Evolutionary conservation across 2,888 invertebrate genomes (phyloP), one percentile per base, ranked within the genome.

Genomic region (Ctenicera cuprea): DNA sequence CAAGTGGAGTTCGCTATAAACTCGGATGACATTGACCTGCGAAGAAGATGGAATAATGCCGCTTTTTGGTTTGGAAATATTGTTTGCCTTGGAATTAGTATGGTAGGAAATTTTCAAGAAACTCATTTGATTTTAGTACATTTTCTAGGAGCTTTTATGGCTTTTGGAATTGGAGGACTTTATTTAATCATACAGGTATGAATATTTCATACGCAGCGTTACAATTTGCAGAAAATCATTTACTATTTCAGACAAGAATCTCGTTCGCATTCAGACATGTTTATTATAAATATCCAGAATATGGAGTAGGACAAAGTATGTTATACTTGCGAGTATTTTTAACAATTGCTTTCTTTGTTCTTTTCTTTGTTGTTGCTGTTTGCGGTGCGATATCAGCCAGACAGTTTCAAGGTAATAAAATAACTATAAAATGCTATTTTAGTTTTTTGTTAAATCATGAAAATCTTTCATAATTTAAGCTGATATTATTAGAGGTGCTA

Each of bases 61-160:
- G 52, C 26, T 22, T n/a, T 75, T 7, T 73, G 71, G 69, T 20
- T 67, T 12, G 77, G 75, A 1, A 18, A 64, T 11, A 20, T 69
- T 7, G 71, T 66, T 9, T 65, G 54, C 4, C 26, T 75, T 3
- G 77, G 77, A 22, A 63, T 75, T 12, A 73, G 71, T 48, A n/a
- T 77, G 7, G 69, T 74, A 14, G 73, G 43, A 11, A 77, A 75
- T 50, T 77, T 77, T 63, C 77, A 75, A 54, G 64, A 75, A 57
- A 71, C 63, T 5, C 43, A 33, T 9, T 20, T 70, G 11, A 38
- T 33, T 16, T 30, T 18, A 7, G 33, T 74, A n/a, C 77, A 75
- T 54, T 57, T 74, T 45, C 12, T 74, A 18, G 77, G 77, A 14
- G 75, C 75, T 2, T 57, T 37, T 9, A 59, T 75, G 70, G 66